These are phyloP conservation scores for Hirtodrosophila confusa DNA, from an alignment of 2,888 invertebrate genomes.

Conservation along the genomic window DNA sequence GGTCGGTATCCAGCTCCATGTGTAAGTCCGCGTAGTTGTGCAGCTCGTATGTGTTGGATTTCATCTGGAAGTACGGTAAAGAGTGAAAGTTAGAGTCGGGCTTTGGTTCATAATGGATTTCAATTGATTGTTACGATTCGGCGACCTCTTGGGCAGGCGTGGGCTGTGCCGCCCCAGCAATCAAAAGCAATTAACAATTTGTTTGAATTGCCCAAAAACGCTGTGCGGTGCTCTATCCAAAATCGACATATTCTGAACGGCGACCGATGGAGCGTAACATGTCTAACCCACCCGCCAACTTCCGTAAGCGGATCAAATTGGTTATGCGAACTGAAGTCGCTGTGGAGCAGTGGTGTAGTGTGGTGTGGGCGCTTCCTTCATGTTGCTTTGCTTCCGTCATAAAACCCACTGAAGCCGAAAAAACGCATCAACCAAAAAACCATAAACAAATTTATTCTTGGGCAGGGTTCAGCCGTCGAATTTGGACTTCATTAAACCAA, in stretches of 20 bases:
- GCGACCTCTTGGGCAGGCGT: slow-evolving; percentile 31
- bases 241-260: slow-evolving; percentile 29
- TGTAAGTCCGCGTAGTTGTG: slow-evolving; percentile 71
- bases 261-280: slow-evolving; percentile 57
- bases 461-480: slow-evolving; percentile 43
- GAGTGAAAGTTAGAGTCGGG: slow-evolving; percentile 42
- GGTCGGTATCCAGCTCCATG: slow-evolving; percentile 48
- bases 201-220: slow-evolving; percentile 50
- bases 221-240: slow-evolving; percentile 17
- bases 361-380: slow-evolving; percentile 58
- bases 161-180: slow-evolving; percentile 57
- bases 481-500: slow-evolving; percentile 38
- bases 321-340: slow-evolving; percentile 56
- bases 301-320: slow-evolving; percentile 68
- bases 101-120: slow-evolving; percentile 14
- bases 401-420: slow-evolving; percentile 73
- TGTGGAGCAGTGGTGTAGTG: slow-evolving; percentile 27
- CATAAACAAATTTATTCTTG: slow-evolving; percentile 54
- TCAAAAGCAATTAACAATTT: slow-evolving; percentile 73
- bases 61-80: slow-evolving; percentile 60
- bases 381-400: slow-evolving; percentile 48
- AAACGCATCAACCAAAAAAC: slow-evolving; percentile 68
- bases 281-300: slow-evolving; percentile 60
- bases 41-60: slow-evolving; percentile 72
- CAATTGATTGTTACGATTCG: slow-evolving; percentile 20